Conservation (phyloP, 2,797 vertebrate genomes). For the Sebastes reedi region DNA sequence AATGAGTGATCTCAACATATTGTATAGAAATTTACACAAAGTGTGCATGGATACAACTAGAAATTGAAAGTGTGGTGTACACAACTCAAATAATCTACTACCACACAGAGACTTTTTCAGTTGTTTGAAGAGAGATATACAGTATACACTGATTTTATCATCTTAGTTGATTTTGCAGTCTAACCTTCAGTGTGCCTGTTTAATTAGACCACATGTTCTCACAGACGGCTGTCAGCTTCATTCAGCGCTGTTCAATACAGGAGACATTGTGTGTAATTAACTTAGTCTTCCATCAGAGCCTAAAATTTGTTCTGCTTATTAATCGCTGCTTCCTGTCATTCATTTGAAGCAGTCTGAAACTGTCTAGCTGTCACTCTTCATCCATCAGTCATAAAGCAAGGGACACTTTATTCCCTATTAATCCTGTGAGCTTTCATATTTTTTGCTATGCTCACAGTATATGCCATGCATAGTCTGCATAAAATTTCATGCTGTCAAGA, state of each 20-base stretch:
- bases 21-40: not conserved
- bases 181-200: not conserved
- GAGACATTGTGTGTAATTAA: constrained; percentile 51
- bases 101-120: not conserved
- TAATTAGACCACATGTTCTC: not conserved
- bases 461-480: not conserved
- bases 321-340: constrained; percentile 38
- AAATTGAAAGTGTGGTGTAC: not conserved
- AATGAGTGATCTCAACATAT: not conserved
- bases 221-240: constrained; percentile 37
- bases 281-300: constrained; percentile 32
- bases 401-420: not conserved
- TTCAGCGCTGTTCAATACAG: not conserved
- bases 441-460: not conserved
- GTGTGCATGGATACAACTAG: not conserved
- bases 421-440: not conserved
- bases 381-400: not conserved
- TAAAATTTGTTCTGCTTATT: constrained; percentile 43
- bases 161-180: not conserved
- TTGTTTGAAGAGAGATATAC: not conserved
- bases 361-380: not conserved
- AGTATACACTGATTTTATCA: not conserved
- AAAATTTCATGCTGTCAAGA: not conserved
- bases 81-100: not conserved
- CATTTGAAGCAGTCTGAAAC: constrained; percentile 8